phyloP scores from a whole-genome alignment of 2,797 vertebrate species.

The Dendrocincla fuliginosa region DNA sequence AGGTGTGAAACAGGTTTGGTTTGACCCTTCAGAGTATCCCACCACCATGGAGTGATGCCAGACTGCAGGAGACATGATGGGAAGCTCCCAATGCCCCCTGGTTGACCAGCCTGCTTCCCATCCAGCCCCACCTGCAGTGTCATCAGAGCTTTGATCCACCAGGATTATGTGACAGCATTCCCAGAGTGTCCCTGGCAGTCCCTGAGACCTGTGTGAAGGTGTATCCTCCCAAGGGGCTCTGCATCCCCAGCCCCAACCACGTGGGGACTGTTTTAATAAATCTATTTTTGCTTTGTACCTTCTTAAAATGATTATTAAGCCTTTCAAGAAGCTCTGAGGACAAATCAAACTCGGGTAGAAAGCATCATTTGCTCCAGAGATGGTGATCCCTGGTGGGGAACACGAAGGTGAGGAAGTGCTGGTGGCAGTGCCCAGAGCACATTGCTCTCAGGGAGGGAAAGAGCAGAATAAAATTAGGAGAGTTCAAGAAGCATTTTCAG shows the following conservation, averaged over 20 bases:
- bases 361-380: not conserved
- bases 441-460: not conserved
- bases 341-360: not conserved
- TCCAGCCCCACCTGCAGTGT: not conserved
- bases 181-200: not conserved
- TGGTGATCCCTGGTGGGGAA: not conserved
- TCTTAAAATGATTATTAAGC: not conserved
- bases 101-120: not conserved
- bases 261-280: not conserved
- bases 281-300: not conserved
- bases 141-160: not conserved
- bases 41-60: not conserved
- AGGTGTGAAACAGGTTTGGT: not conserved
- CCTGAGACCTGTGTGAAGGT: not conserved
- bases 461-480: not conserved
- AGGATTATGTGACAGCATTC: not conserved
- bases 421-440: not conserved
- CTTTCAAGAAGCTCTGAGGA: not conserved
- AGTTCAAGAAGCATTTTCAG: not conserved
- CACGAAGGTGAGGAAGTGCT: not conserved
- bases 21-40: not conserved
- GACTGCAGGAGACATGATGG: not conserved
- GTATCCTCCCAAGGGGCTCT: too few relatives aligned
- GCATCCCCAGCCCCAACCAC: not conserved
- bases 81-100: not conserved